phyloP scores from a whole-genome alignment of 2,113 vertebrate genomes.

The Pyxicephalus adspersus region DNA sequence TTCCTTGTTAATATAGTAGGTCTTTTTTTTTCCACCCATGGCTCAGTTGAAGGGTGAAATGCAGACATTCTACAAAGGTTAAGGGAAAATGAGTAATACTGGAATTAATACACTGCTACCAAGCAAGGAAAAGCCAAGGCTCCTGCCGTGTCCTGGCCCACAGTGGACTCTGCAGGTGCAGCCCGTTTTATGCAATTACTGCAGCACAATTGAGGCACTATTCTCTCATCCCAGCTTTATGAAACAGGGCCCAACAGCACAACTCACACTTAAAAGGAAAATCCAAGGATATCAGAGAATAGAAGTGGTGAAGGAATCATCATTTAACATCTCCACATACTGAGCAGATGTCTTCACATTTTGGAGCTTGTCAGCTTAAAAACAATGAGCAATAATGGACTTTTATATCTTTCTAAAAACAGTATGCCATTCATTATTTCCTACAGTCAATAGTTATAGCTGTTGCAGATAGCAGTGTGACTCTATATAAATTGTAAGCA shows the following conservation, averaged over 20 bases:
- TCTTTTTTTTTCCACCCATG: slow-evolving; percentile 2
- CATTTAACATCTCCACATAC: slow-evolving; percentile 40
- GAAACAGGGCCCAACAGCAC: slow-evolving; percentile 45
- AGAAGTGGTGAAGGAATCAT: slow-evolving; percentile 31
- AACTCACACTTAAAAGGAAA: slow-evolving; percentile 44
- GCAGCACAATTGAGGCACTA: slow-evolving; percentile 36
- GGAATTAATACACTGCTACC: slow-evolving; percentile 44
- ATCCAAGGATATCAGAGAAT: slow-evolving; percentile 40
- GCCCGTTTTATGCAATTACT: slow-evolving; percentile 41
- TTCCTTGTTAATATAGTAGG: slow-evolving; percentile 15
- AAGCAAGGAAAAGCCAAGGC: slow-evolving; percentile 40
- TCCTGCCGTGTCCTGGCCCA: slow-evolving; percentile 29
- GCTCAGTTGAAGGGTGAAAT: neutral
- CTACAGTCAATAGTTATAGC: neutral
- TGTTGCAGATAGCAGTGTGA: neutral
- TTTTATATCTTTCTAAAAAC: slow-evolving; percentile 12
- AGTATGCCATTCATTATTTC: slow-evolving; percentile 20
- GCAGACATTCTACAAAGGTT: slow-evolving; percentile 30
- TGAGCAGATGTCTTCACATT: slow-evolving; percentile 31
- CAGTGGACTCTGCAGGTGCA: slow-evolving; percentile 41
- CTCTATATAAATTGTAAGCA: neutral
- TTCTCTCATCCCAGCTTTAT: slow-evolving; percentile 54
- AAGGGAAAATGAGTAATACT: slow-evolving; percentile 27
- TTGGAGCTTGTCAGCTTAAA: slow-evolving; percentile 38
- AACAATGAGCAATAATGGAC: slow-evolving; percentile 19